Conservation (phyloP, 2,113 vertebrate genomes). For the Periophthalmodon schlosseri region DNA sequence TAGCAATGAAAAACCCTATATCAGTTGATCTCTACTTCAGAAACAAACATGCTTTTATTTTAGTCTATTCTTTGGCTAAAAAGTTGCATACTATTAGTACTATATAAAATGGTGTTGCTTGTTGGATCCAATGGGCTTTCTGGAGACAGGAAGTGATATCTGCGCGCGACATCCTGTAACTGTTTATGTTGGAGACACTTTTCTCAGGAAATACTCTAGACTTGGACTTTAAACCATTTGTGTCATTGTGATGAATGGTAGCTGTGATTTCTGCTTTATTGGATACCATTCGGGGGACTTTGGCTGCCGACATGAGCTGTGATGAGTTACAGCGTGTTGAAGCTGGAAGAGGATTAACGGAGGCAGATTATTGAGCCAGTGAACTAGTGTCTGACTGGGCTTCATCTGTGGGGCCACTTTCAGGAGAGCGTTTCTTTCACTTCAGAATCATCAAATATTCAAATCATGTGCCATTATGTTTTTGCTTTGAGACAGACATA, state of each 20-base stretch:
- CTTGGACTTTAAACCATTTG: slow-evolving; percentile 25
- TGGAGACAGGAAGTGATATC: slow-evolving; percentile 39
- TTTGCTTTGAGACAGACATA: neutral
- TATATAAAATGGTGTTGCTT: neutral
- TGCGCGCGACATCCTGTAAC: slow-evolving; percentile 27
- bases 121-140: neutral
- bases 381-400: slow-evolving; percentile 17
- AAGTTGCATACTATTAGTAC: neutral
- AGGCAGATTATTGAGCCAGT: slow-evolving; percentile 48
- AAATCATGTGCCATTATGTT: no score
- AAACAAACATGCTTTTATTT: no score
- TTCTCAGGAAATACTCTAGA: slow-evolving; percentile 38
- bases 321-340: slow-evolving; percentile 29
- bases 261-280: neutral
- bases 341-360: slow-evolving; percentile 56
- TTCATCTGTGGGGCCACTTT: slow-evolving; percentile 5
- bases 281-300: neutral
- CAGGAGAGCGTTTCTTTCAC: neutral
- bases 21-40: no score
- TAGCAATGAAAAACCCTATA: no score
- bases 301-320: slow-evolving; percentile 18
- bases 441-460: neutral
- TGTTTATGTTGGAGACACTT: slow-evolving; percentile 30
- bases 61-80: no score
- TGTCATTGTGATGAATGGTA: neutral